phyloP scores from a whole-genome alignment of 2,888 invertebrate species.

The Orthonevra nobilis region DNA sequence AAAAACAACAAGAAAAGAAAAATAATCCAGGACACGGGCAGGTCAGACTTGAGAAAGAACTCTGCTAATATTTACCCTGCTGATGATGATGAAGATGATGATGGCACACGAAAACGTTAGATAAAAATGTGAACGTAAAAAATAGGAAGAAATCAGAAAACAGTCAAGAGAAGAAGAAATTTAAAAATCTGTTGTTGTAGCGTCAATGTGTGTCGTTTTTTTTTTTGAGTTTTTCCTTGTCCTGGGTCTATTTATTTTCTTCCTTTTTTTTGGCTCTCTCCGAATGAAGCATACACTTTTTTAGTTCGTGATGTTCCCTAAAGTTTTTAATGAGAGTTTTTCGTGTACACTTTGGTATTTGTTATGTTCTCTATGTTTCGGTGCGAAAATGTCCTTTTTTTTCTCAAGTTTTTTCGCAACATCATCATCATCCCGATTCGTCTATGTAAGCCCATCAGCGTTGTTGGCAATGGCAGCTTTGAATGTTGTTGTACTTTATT shows the following conservation, averaged over 20 bases:
- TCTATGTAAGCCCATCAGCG: no score
- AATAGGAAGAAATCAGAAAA: background rate
- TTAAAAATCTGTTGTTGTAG: conserved; percentile 1
- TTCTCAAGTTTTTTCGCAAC: conserved; percentile 3
- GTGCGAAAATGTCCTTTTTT: conserved; percentile 21
- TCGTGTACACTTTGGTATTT: conserved; percentile 54
- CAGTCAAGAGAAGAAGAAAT: conserved; percentile 19
- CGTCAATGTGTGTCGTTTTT: conserved; percentile 16
- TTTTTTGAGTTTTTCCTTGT: conserved; percentile 13
- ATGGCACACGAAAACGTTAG: conserved; percentile 22
- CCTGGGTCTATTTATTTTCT: conserved; percentile 46
- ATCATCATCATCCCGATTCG: conserved; percentile 23
- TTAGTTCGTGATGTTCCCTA: conserved; percentile 43
- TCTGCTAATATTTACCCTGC: conserved; percentile 60
- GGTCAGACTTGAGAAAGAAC: conserved; percentile 45
- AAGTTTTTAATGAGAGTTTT: conserved; percentile 64
- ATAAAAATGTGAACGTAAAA: no score
- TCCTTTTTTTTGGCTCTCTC: background rate
- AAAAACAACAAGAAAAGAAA: conserved; percentile 4
- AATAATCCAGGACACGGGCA: conserved; percentile 19
- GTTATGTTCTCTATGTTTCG: conserved; percentile 27
- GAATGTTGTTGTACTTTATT: background rate
- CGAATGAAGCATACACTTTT: conserved; percentile 19
- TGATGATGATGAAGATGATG: conserved; percentile 53
- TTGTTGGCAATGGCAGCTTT: background rate